phyloP scores from a whole-genome alignment of 2,113 vertebrate genomes.

The Menidia beryllina region DNA sequence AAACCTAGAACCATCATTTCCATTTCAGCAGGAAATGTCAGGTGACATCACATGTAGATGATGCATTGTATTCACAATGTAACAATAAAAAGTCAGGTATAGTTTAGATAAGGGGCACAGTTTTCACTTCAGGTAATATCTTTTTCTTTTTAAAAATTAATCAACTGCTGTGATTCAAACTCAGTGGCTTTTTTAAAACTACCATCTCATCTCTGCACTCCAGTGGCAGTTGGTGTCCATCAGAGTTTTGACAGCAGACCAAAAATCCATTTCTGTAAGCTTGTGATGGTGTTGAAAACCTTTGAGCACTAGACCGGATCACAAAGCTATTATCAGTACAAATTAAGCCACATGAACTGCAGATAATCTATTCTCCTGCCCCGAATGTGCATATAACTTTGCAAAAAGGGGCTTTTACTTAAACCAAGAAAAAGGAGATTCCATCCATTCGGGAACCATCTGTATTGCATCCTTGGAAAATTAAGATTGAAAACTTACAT shows the following conservation, averaged over 20 bases:
- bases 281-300: slow-evolving; percentile 16
- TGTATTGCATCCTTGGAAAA: slow-evolving; percentile 9
- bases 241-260: slow-evolving; percentile 39
- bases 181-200: slow-evolving; percentile 12
- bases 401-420: not conserved
- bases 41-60: no score
- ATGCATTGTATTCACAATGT: not conserved
- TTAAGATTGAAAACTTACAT: slow-evolving; percentile 36
- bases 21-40: slow-evolving; percentile 15
- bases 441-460: not conserved
- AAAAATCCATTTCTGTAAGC: slow-evolving; percentile 42
- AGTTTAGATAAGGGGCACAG: not conserved
- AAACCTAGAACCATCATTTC: slow-evolving; percentile 16
- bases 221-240: slow-evolving; percentile 37
- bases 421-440: not conserved
- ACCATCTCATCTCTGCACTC: slow-evolving; percentile 30
- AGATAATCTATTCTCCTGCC: slow-evolving; percentile 9
- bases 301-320: slow-evolving; percentile 48
- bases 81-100: not conserved
- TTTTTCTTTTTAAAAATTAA: slow-evolving; percentile 26
- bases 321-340: slow-evolving; percentile 52
- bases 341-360: slow-evolving; percentile 10
- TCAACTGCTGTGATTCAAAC: slow-evolving; percentile 25
- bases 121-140: slow-evolving; percentile 25
- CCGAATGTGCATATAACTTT: not conserved